phyloP scores from a whole-genome alignment of 2,113 vertebrate genomes.

The Sebastes schlegelii region DNA sequence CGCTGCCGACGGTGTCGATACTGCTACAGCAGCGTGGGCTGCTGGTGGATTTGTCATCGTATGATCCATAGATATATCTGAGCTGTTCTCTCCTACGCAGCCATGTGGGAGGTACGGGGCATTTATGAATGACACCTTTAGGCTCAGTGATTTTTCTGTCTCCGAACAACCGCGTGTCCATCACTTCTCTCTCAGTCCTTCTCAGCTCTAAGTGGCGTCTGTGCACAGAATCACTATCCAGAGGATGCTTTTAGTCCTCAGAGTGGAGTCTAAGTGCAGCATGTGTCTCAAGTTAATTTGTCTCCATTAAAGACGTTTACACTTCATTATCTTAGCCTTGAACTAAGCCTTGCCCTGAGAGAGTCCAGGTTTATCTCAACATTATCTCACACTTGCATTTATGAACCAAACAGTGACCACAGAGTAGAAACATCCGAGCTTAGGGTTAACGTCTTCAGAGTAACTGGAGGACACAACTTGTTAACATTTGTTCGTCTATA shows the following conservation, averaged over 20 bases:
- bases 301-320: not conserved
- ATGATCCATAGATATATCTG: constrained; percentile 63
- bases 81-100: constrained; percentile 54
- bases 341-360: not conserved
- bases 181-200: constrained; percentile 41
- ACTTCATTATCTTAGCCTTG: not conserved
- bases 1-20: constrained; percentile 28
- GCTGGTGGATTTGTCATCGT: constrained; percentile 57
- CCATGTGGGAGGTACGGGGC: constrained; percentile 50
- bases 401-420: not conserved
- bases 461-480: too few relatives aligned
- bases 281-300: not conserved
- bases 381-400: not conserved
- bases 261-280: not conserved
- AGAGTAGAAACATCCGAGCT: not conserved
- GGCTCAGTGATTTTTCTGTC: constrained; percentile 39
- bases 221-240: not conserved
- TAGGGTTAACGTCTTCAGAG: not conserved
- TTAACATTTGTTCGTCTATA: too few relatives aligned
- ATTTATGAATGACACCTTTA: constrained; percentile 60
- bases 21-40: constrained; percentile 55
- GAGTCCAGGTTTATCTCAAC: not conserved
- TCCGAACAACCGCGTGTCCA: not conserved
- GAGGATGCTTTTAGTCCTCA: constrained; percentile 16
- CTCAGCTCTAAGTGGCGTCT: not conserved